A percentile compares a stretch with the other conserved stretches of the same genome.
Conservation (phyloP, 2,113 vertebrate genomes). For the Boulengeromyrus knoepffleri region DNA sequence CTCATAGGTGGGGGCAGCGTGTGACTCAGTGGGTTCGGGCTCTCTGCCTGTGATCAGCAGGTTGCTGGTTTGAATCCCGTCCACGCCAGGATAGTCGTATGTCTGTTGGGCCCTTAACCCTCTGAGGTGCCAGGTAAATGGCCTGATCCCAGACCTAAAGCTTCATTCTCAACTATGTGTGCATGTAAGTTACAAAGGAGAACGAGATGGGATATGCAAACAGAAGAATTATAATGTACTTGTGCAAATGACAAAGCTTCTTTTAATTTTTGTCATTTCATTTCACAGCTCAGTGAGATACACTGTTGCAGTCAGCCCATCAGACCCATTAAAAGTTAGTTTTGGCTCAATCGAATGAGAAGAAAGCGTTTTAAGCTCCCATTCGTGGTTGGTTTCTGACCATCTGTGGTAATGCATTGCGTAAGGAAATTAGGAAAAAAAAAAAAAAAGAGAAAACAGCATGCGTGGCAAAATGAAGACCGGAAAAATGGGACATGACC, state of each 20-base stretch:
- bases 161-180: not conserved
- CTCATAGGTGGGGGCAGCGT: not conserved
- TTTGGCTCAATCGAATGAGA: not conserved
- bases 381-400: not conserved
- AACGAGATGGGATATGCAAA: not conserved
- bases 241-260: not conserved
- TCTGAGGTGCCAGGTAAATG: not conserved
- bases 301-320: not conserved
- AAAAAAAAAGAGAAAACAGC: not conserved
- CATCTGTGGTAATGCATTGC: constrained; percentile 2
- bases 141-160: not conserved
- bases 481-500: constrained; percentile 26
- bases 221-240: not conserved
- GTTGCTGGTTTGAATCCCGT: not conserved
- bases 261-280: not conserved
- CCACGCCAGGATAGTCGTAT: not conserved
- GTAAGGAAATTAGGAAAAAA: not conserved
- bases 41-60: not conserved
- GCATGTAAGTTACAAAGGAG: not conserved
- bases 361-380: not conserved
- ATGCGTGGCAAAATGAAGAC: not conserved
- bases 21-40: not conserved
- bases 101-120: not conserved
- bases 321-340: not conserved
- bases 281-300: not conserved